Percentiles rank a stretch among this genome's conserved stretches.
Evolutionary conservation across 1,140 invertebrate genomes (phyloP).

Genomic region (Battus philenor): DNA sequence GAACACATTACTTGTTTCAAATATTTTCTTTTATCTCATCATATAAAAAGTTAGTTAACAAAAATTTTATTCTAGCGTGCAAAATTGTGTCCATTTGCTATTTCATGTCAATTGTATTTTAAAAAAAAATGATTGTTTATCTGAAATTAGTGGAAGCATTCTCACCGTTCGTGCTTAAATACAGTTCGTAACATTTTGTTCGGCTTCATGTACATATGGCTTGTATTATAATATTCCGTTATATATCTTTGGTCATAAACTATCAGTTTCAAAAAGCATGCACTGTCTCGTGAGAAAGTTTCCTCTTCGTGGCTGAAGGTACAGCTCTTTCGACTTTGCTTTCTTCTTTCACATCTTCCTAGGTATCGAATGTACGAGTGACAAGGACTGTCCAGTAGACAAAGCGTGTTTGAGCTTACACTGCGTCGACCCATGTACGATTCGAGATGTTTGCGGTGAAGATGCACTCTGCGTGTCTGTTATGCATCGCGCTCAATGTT

Average conservation of each 20-base stretch:
- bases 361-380: slow-evolving; percentile 93
- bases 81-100: too few relatives aligned
- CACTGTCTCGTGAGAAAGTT: slow-evolving; percentile 84
- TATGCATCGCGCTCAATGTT: slow-evolving; percentile 88
- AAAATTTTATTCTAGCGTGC: too few relatives aligned
- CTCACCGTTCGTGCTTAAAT: slow-evolving; percentile 75
- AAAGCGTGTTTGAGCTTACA: slow-evolving; percentile 91
- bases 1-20: not conserved
- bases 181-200: slow-evolving; percentile 72
- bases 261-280: slow-evolving; percentile 81
- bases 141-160: slow-evolving; percentile 72
- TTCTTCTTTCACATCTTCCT: slow-evolving; percentile 82
- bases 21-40: not conserved
- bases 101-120: slow-evolving; percentile 44
- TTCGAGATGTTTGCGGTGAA: slow-evolving; percentile 90
- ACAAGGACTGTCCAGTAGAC: slow-evolving; percentile 92
- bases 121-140: slow-evolving; percentile 25
- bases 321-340: slow-evolving; percentile 84
- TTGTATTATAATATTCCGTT: slow-evolving; percentile 75
- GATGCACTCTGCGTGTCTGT: slow-evolving; percentile 92
- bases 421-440: slow-evolving; percentile 92
- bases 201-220: slow-evolving; percentile 76
- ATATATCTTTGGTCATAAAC: slow-evolving; percentile 74
- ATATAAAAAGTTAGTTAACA: not conserved
- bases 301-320: slow-evolving; percentile 80